Conservation (phyloP, 2,113 vertebrate genomes). For the Hippocampus abdominalis region DNA sequence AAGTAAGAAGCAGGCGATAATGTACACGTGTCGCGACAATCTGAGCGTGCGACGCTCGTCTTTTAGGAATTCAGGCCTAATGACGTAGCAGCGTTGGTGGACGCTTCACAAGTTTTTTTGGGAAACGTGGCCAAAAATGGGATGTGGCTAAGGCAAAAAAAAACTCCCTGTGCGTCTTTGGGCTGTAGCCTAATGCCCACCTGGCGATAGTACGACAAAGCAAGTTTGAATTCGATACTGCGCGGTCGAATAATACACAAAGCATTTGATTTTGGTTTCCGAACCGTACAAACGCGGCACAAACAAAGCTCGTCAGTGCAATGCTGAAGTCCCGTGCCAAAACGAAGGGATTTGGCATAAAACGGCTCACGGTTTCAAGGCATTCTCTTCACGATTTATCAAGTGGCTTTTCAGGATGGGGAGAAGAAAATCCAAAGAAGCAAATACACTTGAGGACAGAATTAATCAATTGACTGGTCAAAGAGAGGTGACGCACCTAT, state of each 20-base stretch:
- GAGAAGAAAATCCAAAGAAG: slow-evolving; percentile 16
- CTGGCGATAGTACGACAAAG: slow-evolving; percentile 44
- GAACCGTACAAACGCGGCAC: slow-evolving; percentile 43
- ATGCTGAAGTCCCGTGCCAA: slow-evolving; percentile 55
- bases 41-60: slow-evolving; percentile 33
- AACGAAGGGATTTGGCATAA: slow-evolving; percentile 55
- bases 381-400: slow-evolving; percentile 50
- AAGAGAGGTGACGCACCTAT: not conserved
- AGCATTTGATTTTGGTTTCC: slow-evolving; percentile 27
- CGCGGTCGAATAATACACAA: slow-evolving; percentile 16
- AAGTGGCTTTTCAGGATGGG: slow-evolving; percentile 55
- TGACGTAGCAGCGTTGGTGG: slow-evolving; percentile 7
- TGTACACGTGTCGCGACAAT: slow-evolving; percentile 20
- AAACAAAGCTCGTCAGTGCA: slow-evolving; percentile 59
- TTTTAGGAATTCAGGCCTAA: slow-evolving; percentile 38
- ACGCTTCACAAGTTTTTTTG: slow-evolving; percentile 21
- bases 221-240: slow-evolving; percentile 13
- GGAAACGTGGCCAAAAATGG: slow-evolving; percentile 14
- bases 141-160: slow-evolving; percentile 24
- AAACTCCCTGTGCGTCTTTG: slow-evolving; percentile 48
- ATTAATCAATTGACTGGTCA: not conserved
- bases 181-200: slow-evolving; percentile 57
- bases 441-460: slow-evolving; percentile 13
- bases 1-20: slow-evolving; percentile 32
- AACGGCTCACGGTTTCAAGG: slow-evolving; percentile 55